Conservation (phyloP, 2,113 vertebrate species). For the Ardeotis arabs region DNA sequence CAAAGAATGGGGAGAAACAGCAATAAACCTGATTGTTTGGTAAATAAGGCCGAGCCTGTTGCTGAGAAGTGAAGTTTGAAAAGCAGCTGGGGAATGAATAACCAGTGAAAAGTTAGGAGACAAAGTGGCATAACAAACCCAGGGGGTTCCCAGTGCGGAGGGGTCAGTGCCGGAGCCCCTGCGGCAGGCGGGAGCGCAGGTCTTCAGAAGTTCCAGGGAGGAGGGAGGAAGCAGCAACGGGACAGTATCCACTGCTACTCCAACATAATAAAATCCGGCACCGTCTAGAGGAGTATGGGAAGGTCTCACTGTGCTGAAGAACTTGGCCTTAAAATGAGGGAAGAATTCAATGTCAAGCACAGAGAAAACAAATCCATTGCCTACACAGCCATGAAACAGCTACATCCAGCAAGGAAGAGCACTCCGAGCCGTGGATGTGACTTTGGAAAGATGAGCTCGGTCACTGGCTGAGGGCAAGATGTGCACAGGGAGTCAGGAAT, state of each 20-base stretch:
- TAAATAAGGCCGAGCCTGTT: slow-evolving; percentile 62
- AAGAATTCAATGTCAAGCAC: not conserved
- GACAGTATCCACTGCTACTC: not conserved
- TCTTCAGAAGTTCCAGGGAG: not conserved
- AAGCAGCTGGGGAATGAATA: slow-evolving; percentile 65
- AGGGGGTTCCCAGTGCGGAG: not conserved
- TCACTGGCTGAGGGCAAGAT: not conserved
- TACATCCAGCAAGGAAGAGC: not conserved
- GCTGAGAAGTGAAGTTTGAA: slow-evolving; percentile 52
- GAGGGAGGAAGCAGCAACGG: not conserved
- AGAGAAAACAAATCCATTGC: not conserved
- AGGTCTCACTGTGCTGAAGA: not conserved
- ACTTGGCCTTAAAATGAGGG: not conserved
- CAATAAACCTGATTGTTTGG: slow-evolving; percentile 71
- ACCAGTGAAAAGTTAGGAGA: slow-evolving; percentile 60
- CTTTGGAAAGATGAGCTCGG: not conserved
- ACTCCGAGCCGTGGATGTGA: rapidly evolving
- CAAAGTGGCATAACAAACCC: slow-evolving; percentile 56
- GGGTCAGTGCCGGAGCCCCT: not conserved
- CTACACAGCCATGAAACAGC: not conserved
- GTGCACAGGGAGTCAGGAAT: not conserved
- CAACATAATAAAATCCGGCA: not conserved
- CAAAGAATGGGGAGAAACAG: slow-evolving; percentile 68
- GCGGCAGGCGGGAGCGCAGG: rapidly evolving
- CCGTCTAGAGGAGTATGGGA: not conserved